Evolutionary conservation across 2,888 invertebrate genomes (phyloP).

Genomic region (Acanthacorydalis orientalis): DNA sequence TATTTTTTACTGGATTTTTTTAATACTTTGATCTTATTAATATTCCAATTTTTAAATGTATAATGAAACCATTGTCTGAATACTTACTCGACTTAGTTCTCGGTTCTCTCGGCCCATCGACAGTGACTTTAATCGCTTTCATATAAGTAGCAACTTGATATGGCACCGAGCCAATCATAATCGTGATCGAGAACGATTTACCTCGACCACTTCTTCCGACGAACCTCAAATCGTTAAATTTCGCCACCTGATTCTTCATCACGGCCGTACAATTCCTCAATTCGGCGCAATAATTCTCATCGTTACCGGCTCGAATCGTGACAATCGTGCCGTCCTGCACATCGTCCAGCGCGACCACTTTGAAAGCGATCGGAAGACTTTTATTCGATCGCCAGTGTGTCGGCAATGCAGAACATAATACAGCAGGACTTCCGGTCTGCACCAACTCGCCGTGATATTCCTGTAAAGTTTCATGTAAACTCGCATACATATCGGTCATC

Average conservation of each 20-base stretch:
- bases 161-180: slow-evolving; percentile 67
- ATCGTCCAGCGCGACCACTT: slow-evolving; percentile 86
- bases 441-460: slow-evolving; percentile 88
- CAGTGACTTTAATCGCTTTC: slow-evolving; percentile 98
- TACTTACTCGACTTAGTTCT: slow-evolving; percentile 91
- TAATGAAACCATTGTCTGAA: too few species aligned
- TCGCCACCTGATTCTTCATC: slow-evolving; percentile 96
- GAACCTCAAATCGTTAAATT: slow-evolving; percentile 96
- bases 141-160: slow-evolving; percentile 82
- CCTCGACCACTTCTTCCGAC: slow-evolving; percentile 95
- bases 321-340: slow-evolving; percentile 89
- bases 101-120: slow-evolving; percentile 96
- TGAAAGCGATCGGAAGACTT: slow-evolving; percentile 89
- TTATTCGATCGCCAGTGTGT: slow-evolving; percentile 97
- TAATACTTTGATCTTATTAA: neutral
- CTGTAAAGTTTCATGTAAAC: slow-evolving; percentile 61
- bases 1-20: neutral
- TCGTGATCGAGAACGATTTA: slow-evolving; percentile 89
- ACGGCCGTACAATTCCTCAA: slow-evolving; percentile 82
- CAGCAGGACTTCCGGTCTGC: slow-evolving; percentile 87
- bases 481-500: slow-evolving; percentile 58
- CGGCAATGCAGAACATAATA: slow-evolving; percentile 86
- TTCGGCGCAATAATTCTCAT: slow-evolving; percentile 94
- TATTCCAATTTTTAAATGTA: neutral
- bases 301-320: slow-evolving; percentile 89